These are phyloP conservation scores for Steinernema feltiae DNA, from an alignment of 1,140 invertebrate genomes.

Conservation along the genomic window DNA sequence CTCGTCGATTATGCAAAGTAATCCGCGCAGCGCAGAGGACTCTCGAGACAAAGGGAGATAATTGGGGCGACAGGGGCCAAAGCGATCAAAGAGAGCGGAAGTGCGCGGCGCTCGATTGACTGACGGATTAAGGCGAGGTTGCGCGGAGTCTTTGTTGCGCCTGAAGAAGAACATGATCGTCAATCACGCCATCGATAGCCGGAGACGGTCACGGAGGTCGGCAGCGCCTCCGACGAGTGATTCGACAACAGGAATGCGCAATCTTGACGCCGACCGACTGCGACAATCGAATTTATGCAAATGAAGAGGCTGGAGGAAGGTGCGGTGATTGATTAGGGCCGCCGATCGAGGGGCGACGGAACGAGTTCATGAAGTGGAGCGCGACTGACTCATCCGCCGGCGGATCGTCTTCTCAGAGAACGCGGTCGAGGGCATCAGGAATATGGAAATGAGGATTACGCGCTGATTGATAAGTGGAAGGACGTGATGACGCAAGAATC, in stretches of 20 bases:
- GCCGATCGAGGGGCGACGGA: background rate
- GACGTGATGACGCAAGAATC: no score
- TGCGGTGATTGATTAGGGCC: background rate
- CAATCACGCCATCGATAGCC: background rate
- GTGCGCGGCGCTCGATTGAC: background rate
- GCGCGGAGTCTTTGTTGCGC: background rate
- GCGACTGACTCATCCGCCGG: background rate
- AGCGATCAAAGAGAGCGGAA: background rate
- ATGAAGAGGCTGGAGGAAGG: background rate
- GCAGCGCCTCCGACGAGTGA: background rate
- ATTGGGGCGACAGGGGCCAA: background rate
- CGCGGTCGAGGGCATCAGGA: background rate
- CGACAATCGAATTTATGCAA: background rate
- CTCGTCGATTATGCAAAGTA: background rate
- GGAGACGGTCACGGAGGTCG: background rate
- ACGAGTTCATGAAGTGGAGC: background rate
- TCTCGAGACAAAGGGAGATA: background rate
- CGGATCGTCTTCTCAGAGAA: no score
- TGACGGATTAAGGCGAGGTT: background rate
- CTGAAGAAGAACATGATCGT: background rate
- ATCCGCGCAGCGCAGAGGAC: background rate
- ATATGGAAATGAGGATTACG: background rate
- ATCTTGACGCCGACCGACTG: background rate
- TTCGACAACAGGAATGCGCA: background rate
- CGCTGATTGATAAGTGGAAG: background rate